A percentile compares a stretch with the other conserved stretches of the same genome.
Conservation (phyloP, 1,140 invertebrate species). For the Lepidurus apus region DNA sequence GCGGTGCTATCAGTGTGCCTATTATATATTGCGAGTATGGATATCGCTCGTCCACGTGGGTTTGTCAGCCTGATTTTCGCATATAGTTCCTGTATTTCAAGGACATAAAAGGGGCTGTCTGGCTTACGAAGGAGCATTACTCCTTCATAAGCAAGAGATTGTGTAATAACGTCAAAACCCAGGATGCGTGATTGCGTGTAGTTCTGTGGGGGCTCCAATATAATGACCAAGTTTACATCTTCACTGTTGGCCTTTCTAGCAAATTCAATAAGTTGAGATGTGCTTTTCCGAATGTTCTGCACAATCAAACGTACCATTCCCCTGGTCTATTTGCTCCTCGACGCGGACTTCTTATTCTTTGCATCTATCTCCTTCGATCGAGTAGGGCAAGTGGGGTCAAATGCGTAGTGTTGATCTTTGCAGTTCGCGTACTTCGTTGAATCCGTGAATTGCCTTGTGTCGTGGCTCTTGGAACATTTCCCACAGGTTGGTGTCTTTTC, state of each 20-base stretch:
- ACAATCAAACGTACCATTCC: neutral
- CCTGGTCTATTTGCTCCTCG: neutral
- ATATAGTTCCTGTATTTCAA: slow-evolving; percentile 11
- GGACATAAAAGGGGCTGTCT: neutral
- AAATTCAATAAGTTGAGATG: neutral
- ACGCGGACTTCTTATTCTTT: neutral
- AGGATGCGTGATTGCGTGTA: neutral
- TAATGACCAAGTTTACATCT: neutral
- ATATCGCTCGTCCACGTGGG: neutral
- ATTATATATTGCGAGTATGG: neutral
- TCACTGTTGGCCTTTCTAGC: neutral
- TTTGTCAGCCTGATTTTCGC: neutral
- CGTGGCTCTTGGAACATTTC: slow-evolving; percentile 8
- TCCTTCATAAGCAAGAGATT: neutral
- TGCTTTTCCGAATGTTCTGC: slow-evolving; percentile 10
- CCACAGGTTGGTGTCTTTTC: neutral
- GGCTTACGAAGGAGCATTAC: neutral
- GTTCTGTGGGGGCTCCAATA: slow-evolving; percentile 16
- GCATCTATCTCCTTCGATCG: neutral
- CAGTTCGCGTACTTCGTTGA: neutral
- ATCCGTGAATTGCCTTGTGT: slow-evolving; percentile 4
- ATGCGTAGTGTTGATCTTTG: slow-evolving; percentile 3
- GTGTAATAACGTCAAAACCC: neutral
- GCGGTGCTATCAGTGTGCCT: neutral
- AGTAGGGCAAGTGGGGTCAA: neutral